These are phyloP conservation scores for Thalassarche chlororhynchos DNA, from an alignment of 2,113 vertebrate genomes.

Conservation along the genomic window DNA sequence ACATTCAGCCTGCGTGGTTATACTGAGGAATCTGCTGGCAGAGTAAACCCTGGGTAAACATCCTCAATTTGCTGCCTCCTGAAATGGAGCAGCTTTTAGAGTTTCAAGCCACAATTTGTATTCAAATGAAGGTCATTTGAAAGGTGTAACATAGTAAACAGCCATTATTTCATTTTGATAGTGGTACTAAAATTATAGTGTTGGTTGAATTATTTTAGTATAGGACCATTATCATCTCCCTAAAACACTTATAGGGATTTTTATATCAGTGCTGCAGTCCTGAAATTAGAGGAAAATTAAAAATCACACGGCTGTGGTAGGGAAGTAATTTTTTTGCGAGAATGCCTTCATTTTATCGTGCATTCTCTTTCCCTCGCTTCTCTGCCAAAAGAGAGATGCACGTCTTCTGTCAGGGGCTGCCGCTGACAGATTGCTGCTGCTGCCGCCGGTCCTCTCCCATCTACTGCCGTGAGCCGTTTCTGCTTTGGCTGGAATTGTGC, in stretches of 20 bases:
- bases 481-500: neutral
- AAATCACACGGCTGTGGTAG: slow-evolving; percentile 64
- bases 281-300: slow-evolving; percentile 83
- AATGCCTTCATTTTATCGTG: neutral
- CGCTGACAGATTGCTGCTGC: neutral
- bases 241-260: slow-evolving; percentile 79
- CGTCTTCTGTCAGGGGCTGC: neutral
- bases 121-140: slow-evolving; percentile 88
- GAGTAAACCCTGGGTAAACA: slow-evolving; percentile 6
- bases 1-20: neutral
- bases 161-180: slow-evolving; percentile 88
- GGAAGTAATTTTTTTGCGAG: slow-evolving; percentile 25
- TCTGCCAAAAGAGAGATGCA: neutral
- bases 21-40: neutral
- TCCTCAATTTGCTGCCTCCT: slow-evolving; percentile 64
- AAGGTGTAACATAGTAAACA: slow-evolving; percentile 84
- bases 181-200: slow-evolving; percentile 87
- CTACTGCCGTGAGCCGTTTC: neutral
- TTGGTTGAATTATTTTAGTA: slow-evolving; percentile 87
- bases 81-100: slow-evolving; percentile 74
- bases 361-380: neutral
- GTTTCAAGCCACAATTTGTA: slow-evolving; percentile 79
- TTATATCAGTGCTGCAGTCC: slow-evolving; percentile 64
- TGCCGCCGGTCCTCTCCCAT: neutral
- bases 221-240: slow-evolving; percentile 81